phyloP scores from a whole-genome alignment of 37 sponge, comb jelly and placozoan species.

The Aplysina aerophoba region DNA sequence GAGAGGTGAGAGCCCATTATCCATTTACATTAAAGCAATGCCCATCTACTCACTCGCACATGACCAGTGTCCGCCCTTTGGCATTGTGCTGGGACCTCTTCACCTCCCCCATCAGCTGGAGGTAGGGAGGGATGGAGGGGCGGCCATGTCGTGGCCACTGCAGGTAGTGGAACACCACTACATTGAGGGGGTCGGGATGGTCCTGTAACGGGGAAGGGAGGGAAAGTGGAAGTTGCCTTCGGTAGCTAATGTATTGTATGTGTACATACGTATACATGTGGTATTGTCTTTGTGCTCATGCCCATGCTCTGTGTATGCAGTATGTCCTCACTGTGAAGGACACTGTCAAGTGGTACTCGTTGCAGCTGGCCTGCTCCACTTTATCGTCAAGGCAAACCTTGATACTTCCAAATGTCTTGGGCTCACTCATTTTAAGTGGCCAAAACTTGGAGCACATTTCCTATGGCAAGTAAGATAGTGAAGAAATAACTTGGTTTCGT shows the following conservation, averaged over 20 bases:
- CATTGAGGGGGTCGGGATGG: too few relatives aligned
- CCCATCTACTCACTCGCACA: slow-evolving; percentile 30
- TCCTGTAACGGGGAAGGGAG: too few relatives aligned
- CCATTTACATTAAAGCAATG: too few relatives aligned
- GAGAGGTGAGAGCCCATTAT: too few relatives aligned
- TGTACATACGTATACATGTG: too few relatives aligned
- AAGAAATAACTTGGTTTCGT: too few relatives aligned
- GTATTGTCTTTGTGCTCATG: too few relatives aligned
- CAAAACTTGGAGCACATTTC: neutral
- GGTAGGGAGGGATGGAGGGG: neutral
- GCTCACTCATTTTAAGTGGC: neutral
- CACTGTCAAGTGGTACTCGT: neutral
- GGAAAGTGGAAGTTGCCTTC: too few relatives aligned
- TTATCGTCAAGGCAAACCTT: neutral
- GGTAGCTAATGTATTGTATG: too few relatives aligned
- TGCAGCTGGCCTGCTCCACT: neutral
- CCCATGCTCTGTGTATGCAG: too few relatives aligned
- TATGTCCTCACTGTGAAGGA: slow-evolving; percentile 3
- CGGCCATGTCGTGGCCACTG: slow-evolving; percentile 8
- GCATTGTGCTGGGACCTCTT: neutral
- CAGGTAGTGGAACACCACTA: slow-evolving; percentile 17
- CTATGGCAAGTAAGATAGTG: neutral
- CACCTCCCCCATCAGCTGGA: slow-evolving; percentile 16
- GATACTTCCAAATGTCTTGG: neutral
- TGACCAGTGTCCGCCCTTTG: neutral